Conservation (phyloP, 2,888 invertebrate genomes). For the Criorhina ranunculi region DNA sequence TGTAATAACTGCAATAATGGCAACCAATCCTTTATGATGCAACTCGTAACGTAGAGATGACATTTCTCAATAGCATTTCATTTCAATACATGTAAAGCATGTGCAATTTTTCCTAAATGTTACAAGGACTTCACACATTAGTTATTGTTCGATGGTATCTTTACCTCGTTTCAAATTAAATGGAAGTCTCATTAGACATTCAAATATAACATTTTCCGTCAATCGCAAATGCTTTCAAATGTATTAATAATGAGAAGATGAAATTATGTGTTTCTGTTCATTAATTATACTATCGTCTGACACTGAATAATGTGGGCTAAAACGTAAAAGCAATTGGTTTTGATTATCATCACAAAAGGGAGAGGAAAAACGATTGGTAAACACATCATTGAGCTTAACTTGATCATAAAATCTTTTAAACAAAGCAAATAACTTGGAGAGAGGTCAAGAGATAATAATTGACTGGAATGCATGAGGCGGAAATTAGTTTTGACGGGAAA, state of each 20-base stretch:
- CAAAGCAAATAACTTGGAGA: constrained; percentile 23
- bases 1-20: too few species aligned
- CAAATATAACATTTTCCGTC: too few species aligned
- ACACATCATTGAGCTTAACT: constrained; percentile 32
- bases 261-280: not conserved
- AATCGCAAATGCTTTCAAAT: not conserved
- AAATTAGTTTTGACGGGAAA: constrained; percentile 27
- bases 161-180: too few species aligned
- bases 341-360: constrained; percentile 1
- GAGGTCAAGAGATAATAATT: constrained; percentile 41
- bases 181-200: too few species aligned
- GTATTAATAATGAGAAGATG: not conserved
- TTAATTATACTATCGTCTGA: not conserved
- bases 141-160: too few species aligned
- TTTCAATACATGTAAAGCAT: too few species aligned
- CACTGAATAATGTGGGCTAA: constrained; percentile 11
- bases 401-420: constrained; percentile 4
- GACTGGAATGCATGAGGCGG: constrained; percentile 36
- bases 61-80: too few species aligned
- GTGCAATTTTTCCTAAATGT: too few species aligned
- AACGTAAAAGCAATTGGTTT: not conserved
- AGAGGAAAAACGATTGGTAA: constrained; percentile 11
- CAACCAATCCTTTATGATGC: too few species aligned
- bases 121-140: too few species aligned
- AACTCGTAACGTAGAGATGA: too few species aligned